Evolutionary conservation across 1,140 invertebrate genomes (phyloP).

Genomic region (Zaprionus capensis): DNA sequence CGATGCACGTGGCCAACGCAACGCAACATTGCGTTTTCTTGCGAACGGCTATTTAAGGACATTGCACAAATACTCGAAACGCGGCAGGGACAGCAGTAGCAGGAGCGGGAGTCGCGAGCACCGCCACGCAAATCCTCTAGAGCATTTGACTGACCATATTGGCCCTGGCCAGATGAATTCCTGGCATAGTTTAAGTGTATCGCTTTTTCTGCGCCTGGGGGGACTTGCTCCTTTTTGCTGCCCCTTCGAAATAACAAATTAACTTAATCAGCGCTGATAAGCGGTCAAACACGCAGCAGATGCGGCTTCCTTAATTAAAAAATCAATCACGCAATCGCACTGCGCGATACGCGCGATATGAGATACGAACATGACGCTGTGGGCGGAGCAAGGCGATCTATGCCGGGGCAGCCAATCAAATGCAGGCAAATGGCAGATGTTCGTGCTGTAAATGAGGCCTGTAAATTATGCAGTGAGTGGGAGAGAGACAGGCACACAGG

Average conservation of each 20-base stretch:
- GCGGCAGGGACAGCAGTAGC: slow-evolving; percentile 7
- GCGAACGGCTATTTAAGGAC: slow-evolving; percentile 81
- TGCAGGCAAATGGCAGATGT: slow-evolving; percentile 53
- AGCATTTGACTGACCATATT: slow-evolving; percentile 79
- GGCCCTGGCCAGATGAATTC: slow-evolving; percentile 65
- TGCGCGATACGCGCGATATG: neutral
- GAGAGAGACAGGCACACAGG: slow-evolving; percentile 2
- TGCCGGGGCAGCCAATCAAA: slow-evolving; percentile 58
- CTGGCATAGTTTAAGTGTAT: slow-evolving; percentile 80
- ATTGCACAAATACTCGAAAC: slow-evolving; percentile 67
- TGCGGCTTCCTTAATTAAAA: slow-evolving; percentile 54
- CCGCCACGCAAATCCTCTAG: slow-evolving; percentile 79
- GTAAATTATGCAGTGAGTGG: slow-evolving; percentile 65
- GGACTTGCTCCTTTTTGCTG: slow-evolving; percentile 6
- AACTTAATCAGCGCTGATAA: slow-evolving; percentile 77
- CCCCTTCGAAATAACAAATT: slow-evolving; percentile 63
- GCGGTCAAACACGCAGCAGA: slow-evolving; percentile 24
- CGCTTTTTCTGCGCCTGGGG: slow-evolving; percentile 62
- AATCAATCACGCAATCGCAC: slow-evolving; percentile 60
- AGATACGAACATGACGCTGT: slow-evolving; percentile 6
- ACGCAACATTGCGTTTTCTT: slow-evolving; percentile 57
- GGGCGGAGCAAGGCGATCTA: slow-evolving; percentile 57
- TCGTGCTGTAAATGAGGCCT: slow-evolving; percentile 30
- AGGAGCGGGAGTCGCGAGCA: neutral
- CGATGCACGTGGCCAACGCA: slow-evolving; percentile 74